Percentiles rank a stretch among this genome's conserved stretches.
These are phyloP conservation scores for Urophycis tenuis DNA, from an alignment of 2,797 vertebrate genomes.

Conservation along the genomic window DNA sequence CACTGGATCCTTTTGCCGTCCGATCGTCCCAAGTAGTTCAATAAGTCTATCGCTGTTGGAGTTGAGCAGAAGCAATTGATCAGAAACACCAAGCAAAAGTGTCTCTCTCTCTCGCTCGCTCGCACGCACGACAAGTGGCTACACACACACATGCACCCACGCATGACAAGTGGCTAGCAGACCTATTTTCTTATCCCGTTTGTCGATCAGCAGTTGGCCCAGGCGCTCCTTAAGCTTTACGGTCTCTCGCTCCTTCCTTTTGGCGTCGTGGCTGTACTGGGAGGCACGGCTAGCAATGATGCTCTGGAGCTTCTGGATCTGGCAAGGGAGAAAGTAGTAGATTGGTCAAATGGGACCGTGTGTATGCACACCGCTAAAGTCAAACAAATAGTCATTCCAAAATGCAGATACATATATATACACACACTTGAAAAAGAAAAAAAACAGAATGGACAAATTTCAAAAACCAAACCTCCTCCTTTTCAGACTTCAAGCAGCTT, in stretches of 20 bases:
- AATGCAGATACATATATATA: no score
- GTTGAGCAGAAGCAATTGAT: conserved; percentile 13
- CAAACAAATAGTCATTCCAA: no score
- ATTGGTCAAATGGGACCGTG: neutral
- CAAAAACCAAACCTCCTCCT: conserved; percentile 80
- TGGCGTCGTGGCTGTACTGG: conserved; percentile 94
- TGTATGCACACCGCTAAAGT: neutral
- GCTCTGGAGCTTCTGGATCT: conserved; percentile 94
- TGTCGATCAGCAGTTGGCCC: conserved; percentile 87
- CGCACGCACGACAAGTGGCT: no score
- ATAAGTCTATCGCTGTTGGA: conserved; percentile 83
- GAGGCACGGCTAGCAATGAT: conserved; percentile 90
- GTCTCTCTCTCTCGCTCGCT: no score
- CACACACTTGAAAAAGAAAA: neutral
- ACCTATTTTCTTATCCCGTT: conserved; percentile 84
- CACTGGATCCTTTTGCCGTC: conserved; percentile 93
- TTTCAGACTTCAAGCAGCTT: conserved; percentile 91
- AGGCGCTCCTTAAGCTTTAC: conserved; percentile 91
- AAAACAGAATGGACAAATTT: neutral
- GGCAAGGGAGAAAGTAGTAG: conserved; percentile 9
- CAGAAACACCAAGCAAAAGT: neutral
- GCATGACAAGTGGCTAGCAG: neutral
- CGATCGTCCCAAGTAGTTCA: conserved; percentile 87
- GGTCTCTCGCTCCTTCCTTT: conserved; percentile 90
- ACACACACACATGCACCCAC: neutral